Base-by-base conservation (phyloP, 1,140 invertebrate genomes). In the Andrena cerasifolii region DNA sequence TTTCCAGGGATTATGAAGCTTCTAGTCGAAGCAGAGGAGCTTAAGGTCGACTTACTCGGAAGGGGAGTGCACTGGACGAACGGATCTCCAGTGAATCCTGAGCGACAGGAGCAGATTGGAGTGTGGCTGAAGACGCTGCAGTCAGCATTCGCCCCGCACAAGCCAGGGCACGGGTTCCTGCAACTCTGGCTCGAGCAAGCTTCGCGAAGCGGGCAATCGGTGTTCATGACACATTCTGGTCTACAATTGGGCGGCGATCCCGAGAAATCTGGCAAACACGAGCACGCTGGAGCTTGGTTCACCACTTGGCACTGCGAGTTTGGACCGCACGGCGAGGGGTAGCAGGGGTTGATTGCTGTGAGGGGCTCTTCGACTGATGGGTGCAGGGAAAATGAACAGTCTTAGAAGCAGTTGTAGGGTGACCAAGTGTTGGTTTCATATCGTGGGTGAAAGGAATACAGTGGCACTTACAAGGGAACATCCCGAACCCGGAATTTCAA, bases 121-220 rank as follows among this genome's bases (percentile, higher is more conserved):
- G 95, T 95, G 86, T 97, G 96, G 86, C 96, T 96, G 31, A 95
- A 94, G n/a, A 96, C 95, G 79, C 92, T 93, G 86, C 96, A 97
- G 56, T 95, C 93, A 2, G 96, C 94, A 86, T 95, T 95, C n/a
- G 92, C 78, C 36, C 96, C 96, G 86, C 96, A 97, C 3, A 94
- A 94, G n/a, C 95, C 95, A 67, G 93, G 91, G 84, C 96, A 96
- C 31, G 95, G 95, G 90, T 96, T 94, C 71, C 93, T 90, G 87
- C 96, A 96, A 91, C 95, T 96, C 78, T 95, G 93, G 88, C 95
- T 95, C 0, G 94, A 93, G 82, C 58, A 79, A 90, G 73, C 96
- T 95, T 45, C 94, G 0, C 31, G 51, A 58, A 3, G 67, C 0
- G 63, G 1, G 4, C 73, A 75, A 2, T 75, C 73, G 21, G 10